A percentile compares a stretch with the other conserved stretches of the same genome.
These are phyloP conservation scores for Magallana ariakensis DNA, from an alignment of 1,140 invertebrate genomes.

Conservation along the genomic window DNA sequence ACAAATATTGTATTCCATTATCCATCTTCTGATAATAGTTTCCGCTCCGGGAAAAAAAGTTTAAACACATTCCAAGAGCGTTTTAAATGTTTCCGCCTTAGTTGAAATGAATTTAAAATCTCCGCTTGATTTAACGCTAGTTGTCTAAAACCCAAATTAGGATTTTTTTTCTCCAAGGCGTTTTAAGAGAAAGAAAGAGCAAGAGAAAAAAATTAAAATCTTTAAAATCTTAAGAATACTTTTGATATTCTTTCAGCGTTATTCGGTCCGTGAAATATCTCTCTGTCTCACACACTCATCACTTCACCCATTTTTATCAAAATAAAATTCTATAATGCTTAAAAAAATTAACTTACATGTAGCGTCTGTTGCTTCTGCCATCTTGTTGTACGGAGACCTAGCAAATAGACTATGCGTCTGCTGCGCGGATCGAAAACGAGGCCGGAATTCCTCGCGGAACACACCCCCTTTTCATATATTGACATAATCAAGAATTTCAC, in stretches of 20 bases:
- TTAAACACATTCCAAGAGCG: background rate
- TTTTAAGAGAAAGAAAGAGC: background rate
- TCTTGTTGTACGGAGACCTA: conserved; percentile 48
- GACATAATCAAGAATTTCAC: conserved; percentile 10
- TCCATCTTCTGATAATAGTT: background rate
- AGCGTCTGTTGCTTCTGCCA: conserved; percentile 56
- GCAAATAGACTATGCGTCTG: conserved; percentile 52
- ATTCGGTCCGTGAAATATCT: background rate
- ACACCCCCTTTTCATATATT: conserved; percentile 46
- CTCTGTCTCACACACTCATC: background rate
- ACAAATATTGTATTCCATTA: background rate
- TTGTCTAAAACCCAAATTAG: background rate
- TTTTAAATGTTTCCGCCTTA: conserved; percentile 8
- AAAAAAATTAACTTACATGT: conserved; percentile 52
- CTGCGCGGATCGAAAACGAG: conserved; percentile 52
- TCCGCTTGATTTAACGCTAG: background rate
- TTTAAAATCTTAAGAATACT: no score
- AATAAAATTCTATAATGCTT: conserved; percentile 3
- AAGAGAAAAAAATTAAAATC: background rate
- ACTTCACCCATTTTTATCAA: background rate
- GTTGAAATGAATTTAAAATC: background rate
- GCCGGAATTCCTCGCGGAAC: conserved; percentile 52
- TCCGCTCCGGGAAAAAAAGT: conserved; percentile 6
- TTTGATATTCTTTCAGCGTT: background rate
- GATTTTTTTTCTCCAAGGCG: background rate